Percentiles rank a stretch among this genome's conserved stretches.
These are phyloP conservation scores for Pseudomyrmex sp. DNA, from an alignment of 1,140 invertebrate species.

Conservation along the genomic window DNA sequence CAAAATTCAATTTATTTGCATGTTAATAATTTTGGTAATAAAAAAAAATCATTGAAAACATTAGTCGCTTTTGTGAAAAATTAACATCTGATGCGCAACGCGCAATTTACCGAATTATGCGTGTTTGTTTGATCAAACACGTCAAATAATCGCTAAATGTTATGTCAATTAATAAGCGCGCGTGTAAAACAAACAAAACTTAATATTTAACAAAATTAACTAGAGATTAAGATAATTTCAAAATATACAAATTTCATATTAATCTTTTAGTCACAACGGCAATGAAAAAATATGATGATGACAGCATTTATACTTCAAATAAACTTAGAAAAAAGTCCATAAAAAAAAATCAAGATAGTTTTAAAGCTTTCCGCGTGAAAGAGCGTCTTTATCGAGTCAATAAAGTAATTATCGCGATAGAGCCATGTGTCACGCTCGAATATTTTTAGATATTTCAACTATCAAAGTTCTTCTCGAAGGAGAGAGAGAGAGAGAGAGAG, in stretches of 20 bases:
- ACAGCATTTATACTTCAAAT: not conserved
- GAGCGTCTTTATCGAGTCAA: not conserved
- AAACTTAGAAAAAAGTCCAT: not conserved
- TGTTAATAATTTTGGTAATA: not conserved
- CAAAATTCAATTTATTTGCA: not conserved
- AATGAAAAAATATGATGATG: not conserved
- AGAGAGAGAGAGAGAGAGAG: not conserved
- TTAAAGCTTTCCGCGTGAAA: not conserved
- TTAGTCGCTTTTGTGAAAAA: not conserved
- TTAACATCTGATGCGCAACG: not conserved
- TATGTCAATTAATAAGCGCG: no score
- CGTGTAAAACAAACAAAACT: no score
- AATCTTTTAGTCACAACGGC: no score
- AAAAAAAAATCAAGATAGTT: not conserved
- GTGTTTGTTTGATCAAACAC: not conserved
- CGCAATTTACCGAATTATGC: not conserved
- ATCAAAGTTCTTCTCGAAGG: not conserved
- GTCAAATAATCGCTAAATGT: no score
- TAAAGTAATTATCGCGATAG: constrained; percentile 16
- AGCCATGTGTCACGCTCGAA: not conserved
- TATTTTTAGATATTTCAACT: constrained; percentile 14
- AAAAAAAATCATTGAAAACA: constrained; percentile 5
- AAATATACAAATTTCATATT: not conserved
- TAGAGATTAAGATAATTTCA: no score
- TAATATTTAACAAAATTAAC: no score